phyloP scores from a whole-genome alignment of 2,797 vertebrate species.

The Muraenolepis orangiensis region DNA sequence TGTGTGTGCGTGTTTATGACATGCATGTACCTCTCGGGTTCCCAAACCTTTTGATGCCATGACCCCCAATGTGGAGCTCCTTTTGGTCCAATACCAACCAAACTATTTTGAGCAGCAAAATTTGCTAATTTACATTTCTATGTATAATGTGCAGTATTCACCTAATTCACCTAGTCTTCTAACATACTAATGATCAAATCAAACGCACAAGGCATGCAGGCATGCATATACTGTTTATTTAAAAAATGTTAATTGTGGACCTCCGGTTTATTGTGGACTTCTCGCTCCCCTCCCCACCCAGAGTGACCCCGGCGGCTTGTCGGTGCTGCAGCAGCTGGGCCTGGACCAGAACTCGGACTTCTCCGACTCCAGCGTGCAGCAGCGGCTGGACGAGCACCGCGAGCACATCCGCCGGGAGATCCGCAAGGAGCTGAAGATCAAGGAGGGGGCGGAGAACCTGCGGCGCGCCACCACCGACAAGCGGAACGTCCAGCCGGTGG shows the following conservation, averaged over 20 bases:
- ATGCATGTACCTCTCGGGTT: no score
- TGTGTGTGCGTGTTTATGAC: no score
- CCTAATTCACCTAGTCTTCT: neutral
- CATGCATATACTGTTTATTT: neutral
- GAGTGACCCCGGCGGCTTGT: slow-evolving; percentile 80
- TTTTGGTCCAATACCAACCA: no score
- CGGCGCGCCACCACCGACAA: slow-evolving; percentile 83
- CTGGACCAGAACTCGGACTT: slow-evolving; percentile 82
- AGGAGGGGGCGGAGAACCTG: slow-evolving; percentile 87
- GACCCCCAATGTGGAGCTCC: no score
- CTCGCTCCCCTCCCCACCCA: slow-evolving; percentile 36
- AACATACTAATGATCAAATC: neutral
- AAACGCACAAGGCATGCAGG: neutral
- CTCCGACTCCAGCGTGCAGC: slow-evolving; percentile 81
- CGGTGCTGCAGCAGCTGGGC: slow-evolving; percentile 82
- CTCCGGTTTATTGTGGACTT: no score
- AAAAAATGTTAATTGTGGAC: no score
- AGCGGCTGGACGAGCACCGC: slow-evolving; percentile 82
- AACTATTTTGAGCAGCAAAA: no score
- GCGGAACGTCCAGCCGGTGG: slow-evolving; percentile 83
- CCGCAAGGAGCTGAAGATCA: slow-evolving; percentile 86
- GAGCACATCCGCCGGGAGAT: slow-evolving; percentile 85
- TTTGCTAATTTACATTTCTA: no score
- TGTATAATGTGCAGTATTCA: neutral
- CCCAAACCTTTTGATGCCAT: no score